These are phyloP conservation scores for Amia ocellicauda DNA, from an alignment of 2,113 vertebrate species.

Conservation along the genomic window DNA sequence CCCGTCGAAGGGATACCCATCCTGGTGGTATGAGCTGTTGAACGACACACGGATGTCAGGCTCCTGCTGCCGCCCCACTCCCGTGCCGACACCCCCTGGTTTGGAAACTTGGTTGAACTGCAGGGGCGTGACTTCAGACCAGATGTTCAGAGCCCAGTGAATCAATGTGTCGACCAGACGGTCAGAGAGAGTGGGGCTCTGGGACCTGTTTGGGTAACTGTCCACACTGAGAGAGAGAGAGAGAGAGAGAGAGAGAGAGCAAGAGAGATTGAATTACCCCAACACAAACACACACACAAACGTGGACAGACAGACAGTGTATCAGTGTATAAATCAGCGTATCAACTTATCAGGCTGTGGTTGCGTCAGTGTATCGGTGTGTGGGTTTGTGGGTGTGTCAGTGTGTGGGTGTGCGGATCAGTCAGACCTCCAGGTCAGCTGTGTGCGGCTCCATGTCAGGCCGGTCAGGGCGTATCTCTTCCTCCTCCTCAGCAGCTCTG, in stretches of 20 bases:
- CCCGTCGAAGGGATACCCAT: conserved; percentile 86
- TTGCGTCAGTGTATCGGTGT: too few species aligned
- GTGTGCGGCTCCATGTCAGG: conserved; percentile 66
- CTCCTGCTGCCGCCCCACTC: neutral
- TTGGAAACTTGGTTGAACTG: too few species aligned
- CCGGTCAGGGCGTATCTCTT: conserved; percentile 72
- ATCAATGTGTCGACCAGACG: conserved; percentile 31
- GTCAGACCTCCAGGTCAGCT: conserved; percentile 74
- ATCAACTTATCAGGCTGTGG: too few species aligned
- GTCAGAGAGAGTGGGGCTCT: neutral
- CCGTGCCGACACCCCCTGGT: conserved; percentile 17
- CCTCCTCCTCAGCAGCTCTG: conserved; percentile 63
- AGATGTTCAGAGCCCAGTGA: conserved; percentile 55
- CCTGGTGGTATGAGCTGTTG: conserved; percentile 62
- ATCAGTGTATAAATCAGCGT: too few species aligned
- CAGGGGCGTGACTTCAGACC: conserved; percentile 54
- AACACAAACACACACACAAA: too few species aligned
- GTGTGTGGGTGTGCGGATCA: too few species aligned
- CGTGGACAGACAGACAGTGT: too few species aligned
- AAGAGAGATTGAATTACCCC: neutral
- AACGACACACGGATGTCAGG: conserved; percentile 76
- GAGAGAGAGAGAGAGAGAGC: neutral
- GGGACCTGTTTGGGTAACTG: conserved; percentile 41
- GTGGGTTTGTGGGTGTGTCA: neutral
- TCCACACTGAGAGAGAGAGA: conserved; percentile 36